phyloP scores from a whole-genome alignment of 92 coral and sea anemone genomes.

The Ricordea florida region DNA sequence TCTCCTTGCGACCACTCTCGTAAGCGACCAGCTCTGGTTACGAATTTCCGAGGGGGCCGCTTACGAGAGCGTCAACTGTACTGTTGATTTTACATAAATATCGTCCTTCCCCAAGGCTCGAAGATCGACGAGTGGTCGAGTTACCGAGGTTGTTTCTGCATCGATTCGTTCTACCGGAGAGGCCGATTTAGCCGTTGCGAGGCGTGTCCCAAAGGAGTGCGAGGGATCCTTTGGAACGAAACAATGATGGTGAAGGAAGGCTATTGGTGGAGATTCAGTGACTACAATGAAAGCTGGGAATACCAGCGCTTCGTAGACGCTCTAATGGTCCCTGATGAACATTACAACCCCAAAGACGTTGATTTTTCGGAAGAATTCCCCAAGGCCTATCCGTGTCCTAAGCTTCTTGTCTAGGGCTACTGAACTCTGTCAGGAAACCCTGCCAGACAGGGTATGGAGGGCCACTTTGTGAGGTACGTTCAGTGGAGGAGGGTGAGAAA shows the following conservation, averaged over 20 bases:
- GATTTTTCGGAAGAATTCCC: conserved; percentile 68
- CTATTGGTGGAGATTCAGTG: conserved; percentile 78
- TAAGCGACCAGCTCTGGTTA: too few species aligned
- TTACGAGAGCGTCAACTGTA: background rate
- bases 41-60: too few species aligned
- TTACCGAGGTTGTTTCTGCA: conserved; percentile 77
- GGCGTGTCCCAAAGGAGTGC: conserved; percentile 54
- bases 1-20: too few species aligned
- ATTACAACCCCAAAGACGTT: conserved; percentile 56
- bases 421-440: conserved; percentile 72
- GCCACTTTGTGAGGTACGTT: conserved; percentile 75
- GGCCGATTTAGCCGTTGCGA: conserved; percentile 58
- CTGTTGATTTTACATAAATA: background rate
- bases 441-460: conserved; percentile 80
- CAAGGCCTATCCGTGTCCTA: conserved; percentile 79
- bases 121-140: conserved; percentile 71
- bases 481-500: background rate
- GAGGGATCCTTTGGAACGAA: conserved; percentile 68
- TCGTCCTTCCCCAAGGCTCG: conserved; percentile 47
- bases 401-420: conserved; percentile 73
- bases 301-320: conserved; percentile 72
- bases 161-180: conserved; percentile 69
- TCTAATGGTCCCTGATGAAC: conserved; percentile 60
- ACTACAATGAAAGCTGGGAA: conserved; percentile 66
- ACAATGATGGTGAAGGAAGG: conserved; percentile 72